Conservation (phyloP, 1,140 invertebrate species). For the Heterodera carotae region DNA sequence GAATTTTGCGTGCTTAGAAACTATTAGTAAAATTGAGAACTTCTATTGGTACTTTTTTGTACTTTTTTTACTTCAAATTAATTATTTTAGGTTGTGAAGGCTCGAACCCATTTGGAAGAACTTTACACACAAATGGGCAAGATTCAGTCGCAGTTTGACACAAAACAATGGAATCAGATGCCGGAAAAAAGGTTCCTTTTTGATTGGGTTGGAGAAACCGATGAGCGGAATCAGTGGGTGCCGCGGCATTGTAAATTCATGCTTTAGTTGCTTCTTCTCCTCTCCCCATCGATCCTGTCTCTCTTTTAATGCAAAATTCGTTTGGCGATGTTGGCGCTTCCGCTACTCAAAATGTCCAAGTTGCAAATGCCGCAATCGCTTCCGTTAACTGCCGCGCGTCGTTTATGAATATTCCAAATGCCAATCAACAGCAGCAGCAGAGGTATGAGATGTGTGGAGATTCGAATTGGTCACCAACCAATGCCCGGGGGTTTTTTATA, state of each 20-base stretch:
- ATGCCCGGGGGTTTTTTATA: background rate
- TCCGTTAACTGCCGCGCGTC: background rate
- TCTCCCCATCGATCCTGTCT: background rate
- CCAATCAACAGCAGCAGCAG: background rate
- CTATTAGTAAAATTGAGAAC: too few species aligned
- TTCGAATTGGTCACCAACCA: background rate
- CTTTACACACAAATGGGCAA: conserved; percentile 53
- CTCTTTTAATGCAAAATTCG: background rate
- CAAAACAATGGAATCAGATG: conserved; percentile 13
- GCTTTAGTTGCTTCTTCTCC: background rate
- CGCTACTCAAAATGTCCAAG: background rate
- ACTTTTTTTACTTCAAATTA: too few species aligned
- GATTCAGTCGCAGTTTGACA: conserved; percentile 45
- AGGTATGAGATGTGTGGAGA: too few species aligned
- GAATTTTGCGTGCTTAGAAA: too few species aligned
- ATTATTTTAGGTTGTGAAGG: conserved; percentile 43
- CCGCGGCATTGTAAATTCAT: too few species aligned
- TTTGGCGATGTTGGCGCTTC: background rate
- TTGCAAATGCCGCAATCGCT: background rate
- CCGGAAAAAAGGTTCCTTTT: conserved; percentile 53
- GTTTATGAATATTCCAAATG: background rate
- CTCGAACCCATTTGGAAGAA: conserved; percentile 52
- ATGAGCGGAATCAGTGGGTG: too few species aligned
- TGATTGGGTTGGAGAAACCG: too few species aligned
- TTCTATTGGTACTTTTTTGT: too few species aligned